Base-by-base conservation (phyloP, 2,888 invertebrate species). In the Hedychridium roseum region DNA sequence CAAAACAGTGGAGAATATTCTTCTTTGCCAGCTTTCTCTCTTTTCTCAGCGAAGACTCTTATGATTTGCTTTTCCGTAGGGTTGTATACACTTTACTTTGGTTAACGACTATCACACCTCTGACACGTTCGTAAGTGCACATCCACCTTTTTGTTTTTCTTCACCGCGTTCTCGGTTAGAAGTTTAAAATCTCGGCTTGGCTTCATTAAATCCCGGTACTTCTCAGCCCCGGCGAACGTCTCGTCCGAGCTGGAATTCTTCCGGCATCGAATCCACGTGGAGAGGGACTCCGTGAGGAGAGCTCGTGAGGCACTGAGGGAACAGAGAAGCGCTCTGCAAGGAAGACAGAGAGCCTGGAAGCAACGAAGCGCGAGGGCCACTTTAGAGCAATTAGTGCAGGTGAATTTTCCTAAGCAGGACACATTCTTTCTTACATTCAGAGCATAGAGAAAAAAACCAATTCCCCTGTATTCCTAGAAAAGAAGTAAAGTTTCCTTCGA, bases 201-300 rank as follows among this genome's bases (percentile, higher is more conserved):
- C 9, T 23, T 23, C 23, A 23, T 23, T 23, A 9, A 9, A 23
- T 23, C 30, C 9, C 39, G 28, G 31, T 46, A 27, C 15, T 20
- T 40, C 64, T 30, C 53, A 78, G 78, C 75, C 16, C 74, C 74
- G 36, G 73, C 70, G 34, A 77, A 76, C 52, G 71, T 71, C 30
- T 77, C 78, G 17, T 86, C 91, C 14, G 92, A 92, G 69, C 75
- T 92, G 41, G 92, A 92, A 75, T 92, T 92, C 80, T 91, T 92
- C 66, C 85, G 91, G 35, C 91, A 92, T 71, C 86, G 92, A 40
- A 90, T 92, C 37, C 85, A 91, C 59, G 82, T 92, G 28, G 92
- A 92, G 71, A 80, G 91, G 3, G 92, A 92, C 68, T 90, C 91
- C 14, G 90, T 92, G 74, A 83, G 90, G n/a, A 82, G 91, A 1